Conservation (phyloP, 2,113 vertebrate genomes). For the Marmota monax region DNA sequence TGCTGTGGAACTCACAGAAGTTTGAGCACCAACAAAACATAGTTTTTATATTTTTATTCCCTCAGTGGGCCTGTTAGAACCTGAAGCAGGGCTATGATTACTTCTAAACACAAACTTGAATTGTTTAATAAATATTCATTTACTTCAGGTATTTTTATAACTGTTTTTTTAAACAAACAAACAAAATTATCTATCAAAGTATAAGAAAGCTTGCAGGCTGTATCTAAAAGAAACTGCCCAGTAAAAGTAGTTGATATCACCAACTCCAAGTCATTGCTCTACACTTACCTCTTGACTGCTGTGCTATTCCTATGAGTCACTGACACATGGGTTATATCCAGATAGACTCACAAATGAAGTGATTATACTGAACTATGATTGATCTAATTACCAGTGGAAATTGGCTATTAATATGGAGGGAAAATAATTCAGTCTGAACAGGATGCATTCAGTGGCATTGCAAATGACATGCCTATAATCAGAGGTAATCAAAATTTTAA, state of each 20-base stretch:
- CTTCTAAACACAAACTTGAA: constrained; percentile 58
- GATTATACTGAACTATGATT: neutral
- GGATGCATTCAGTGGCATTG: neutral
- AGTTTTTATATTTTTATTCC: constrained; percentile 10
- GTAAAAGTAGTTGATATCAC: neutral
- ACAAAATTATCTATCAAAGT: neutral
- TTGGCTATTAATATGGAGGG: constrained; percentile 7
- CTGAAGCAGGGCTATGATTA: constrained; percentile 10
- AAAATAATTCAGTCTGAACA: neutral
- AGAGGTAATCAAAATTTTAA: neutral
- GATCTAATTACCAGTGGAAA: neutral
- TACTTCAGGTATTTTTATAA: neutral
- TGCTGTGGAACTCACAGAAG: neutral
- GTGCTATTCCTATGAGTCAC: neutral
- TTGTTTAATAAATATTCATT: constrained; percentile 15
- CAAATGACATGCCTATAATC: neutral
- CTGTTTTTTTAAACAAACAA: neutral
- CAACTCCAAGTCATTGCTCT: neutral
- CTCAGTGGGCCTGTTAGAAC: neutral
- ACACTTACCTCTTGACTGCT: neutral
- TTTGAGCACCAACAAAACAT: constrained; percentile 11
- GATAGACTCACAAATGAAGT: neutral
- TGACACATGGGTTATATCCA: neutral
- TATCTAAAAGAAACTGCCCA: neutral
- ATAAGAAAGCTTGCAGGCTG: rapidly evolving